phyloP scores from a whole-genome alignment of 2,888 invertebrate species.

The Nudaria mundana region DNA sequence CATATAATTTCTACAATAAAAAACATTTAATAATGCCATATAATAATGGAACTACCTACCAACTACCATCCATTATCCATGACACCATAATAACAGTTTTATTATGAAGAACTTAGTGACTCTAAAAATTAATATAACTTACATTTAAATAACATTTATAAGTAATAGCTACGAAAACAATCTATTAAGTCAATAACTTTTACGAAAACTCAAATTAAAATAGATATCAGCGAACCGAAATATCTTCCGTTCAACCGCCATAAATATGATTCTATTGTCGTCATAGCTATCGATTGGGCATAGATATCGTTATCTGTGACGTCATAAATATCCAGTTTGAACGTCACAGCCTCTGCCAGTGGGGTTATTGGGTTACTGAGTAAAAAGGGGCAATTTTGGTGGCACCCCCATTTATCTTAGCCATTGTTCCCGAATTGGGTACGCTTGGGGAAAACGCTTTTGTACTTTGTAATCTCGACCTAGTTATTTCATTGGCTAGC shows the following conservation, averaged over 20 bases:
- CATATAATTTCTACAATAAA: too few relatives aligned
- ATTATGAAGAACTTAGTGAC: too few relatives aligned
- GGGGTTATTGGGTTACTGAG: conserved; percentile 40
- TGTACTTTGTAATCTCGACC: conserved; percentile 43
- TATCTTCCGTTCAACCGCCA: conserved; percentile 10
- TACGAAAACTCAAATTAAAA: conserved; percentile 5
- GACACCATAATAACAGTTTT: too few relatives aligned
- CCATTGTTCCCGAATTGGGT: conserved; percentile 46
- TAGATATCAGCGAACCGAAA: conserved; percentile 3
- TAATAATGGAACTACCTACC: too few relatives aligned
- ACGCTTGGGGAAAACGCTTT: conserved; percentile 37
- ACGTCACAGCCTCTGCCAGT: conserved; percentile 33
- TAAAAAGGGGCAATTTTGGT: conserved; percentile 38
- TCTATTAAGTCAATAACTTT: too few relatives aligned
- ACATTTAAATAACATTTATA: too few relatives aligned
- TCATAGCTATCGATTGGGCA: conserved; percentile 20
- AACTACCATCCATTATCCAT: too few relatives aligned
- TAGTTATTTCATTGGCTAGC: conserved; percentile 35
- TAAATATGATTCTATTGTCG: conserved; percentile 24
- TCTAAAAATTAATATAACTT: too few relatives aligned
- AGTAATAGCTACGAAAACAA: too few relatives aligned
- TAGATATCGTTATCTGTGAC: conserved; percentile 33
- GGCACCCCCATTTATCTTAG: conserved; percentile 49
- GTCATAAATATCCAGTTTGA: conserved; percentile 32
- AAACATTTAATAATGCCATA: too few relatives aligned